phyloP scores from a whole-genome alignment of 2,113 vertebrate species.

The Crotalus tigris region DNA sequence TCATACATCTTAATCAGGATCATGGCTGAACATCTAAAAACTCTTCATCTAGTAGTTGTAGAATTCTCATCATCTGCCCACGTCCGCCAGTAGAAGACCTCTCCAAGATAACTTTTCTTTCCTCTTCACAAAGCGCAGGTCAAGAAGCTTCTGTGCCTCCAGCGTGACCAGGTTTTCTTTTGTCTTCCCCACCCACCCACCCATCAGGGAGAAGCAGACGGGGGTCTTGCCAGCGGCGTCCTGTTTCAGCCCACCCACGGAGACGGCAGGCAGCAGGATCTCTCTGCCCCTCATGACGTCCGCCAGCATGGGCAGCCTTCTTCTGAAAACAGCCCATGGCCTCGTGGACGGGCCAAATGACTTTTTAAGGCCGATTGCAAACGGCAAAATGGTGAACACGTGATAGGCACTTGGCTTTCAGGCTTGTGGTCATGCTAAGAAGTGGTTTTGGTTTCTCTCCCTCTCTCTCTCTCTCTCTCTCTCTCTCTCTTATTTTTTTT shows the following conservation, averaged over 20 bases:
- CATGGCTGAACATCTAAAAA: too few relatives aligned
- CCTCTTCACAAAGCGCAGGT: background rate
- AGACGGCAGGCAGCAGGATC: constrained; percentile 73
- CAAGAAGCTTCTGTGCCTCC: background rate
- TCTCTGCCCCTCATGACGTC: constrained; percentile 73
- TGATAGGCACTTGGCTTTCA: constrained; percentile 78
- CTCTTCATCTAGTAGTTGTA: too few relatives aligned
- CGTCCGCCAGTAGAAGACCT: background rate
- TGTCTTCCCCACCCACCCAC: background rate
- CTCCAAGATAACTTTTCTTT: background rate
- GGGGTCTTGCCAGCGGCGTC: constrained; percentile 74
- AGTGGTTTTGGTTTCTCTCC: constrained; percentile 29
- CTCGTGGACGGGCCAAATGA: constrained; percentile 77
- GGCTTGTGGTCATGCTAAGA: constrained; percentile 74
- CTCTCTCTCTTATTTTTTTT: too few relatives aligned
- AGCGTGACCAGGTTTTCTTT: constrained; percentile 56
- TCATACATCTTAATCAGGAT: too few relatives aligned
- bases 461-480: too few relatives aligned
- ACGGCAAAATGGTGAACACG: constrained; percentile 89
- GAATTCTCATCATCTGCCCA: background rate
- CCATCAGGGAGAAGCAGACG: constrained; percentile 77
- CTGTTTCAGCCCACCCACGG: constrained; percentile 83
- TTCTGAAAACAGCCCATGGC: constrained; percentile 80
- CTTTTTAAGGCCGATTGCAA: constrained; percentile 74
- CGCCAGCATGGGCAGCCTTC: constrained; percentile 76